Conservation (phyloP, 2,113 vertebrate genomes). For the Anhinga rufa region DNA sequence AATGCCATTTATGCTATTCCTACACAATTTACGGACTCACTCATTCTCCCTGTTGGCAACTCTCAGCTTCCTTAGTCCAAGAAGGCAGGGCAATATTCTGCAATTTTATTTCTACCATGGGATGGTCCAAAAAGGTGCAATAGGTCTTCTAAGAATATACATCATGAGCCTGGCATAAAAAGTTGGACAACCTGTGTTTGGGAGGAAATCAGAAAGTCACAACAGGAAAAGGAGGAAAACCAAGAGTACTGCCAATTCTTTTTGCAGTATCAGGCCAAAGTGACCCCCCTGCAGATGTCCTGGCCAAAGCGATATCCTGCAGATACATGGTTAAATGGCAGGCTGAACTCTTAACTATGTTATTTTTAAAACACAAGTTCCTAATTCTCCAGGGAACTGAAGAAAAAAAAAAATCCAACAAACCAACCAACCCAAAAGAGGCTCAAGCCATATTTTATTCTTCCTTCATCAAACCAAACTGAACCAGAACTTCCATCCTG, state of each 20-base stretch:
- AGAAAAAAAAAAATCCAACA: background rate
- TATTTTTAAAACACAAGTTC: background rate
- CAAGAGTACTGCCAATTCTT: constrained; percentile 1
- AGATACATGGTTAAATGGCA: background rate
- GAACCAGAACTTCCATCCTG: background rate
- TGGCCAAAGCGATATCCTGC: background rate
- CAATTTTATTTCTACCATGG: background rate
- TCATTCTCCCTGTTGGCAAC: background rate
- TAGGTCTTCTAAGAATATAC: background rate
- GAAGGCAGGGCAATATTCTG: background rate
- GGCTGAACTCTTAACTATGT: background rate
- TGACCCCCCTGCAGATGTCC: background rate
- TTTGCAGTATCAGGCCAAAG: background rate
- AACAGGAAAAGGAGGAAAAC: constrained; percentile 21
- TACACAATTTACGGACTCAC: background rate
- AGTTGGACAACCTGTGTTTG: background rate
- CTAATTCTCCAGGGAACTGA: background rate
- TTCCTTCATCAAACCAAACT: background rate
- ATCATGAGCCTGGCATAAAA: background rate
- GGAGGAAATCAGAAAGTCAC: background rate
- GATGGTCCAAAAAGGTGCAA: background rate
- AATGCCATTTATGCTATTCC: background rate
- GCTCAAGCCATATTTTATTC: background rate
- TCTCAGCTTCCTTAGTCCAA: background rate
- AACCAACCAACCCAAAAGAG: background rate